A percentile compares a stretch with the other conserved stretches of the same genome.
These are phyloP conservation scores for Rhipidura dahli DNA, from an alignment of 2,113 vertebrate genomes.

Conservation along the genomic window DNA sequence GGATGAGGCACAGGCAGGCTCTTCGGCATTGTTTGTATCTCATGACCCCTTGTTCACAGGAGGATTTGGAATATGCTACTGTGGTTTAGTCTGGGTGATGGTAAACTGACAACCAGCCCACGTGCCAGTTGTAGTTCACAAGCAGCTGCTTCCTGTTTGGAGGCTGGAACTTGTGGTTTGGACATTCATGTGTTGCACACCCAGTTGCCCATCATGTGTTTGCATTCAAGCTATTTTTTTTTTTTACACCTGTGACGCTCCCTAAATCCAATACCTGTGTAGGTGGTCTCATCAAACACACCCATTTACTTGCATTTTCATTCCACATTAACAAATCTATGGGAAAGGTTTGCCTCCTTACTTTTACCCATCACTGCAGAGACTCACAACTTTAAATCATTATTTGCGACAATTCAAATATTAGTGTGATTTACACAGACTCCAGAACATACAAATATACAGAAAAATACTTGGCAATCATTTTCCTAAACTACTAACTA, in stretches of 20 bases:
- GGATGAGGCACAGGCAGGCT: background rate
- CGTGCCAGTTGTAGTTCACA: accelerated
- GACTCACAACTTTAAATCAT: background rate
- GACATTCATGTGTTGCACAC: accelerated
- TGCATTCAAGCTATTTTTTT: background rate
- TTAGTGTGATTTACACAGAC: background rate
- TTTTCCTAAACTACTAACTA: background rate
- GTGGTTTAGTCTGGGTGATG: background rate
- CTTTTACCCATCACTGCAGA: background rate
- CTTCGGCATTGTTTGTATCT: accelerated
- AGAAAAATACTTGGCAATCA: background rate
- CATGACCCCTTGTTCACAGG: background rate
- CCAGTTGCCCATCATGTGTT: background rate
- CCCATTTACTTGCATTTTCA: background rate
- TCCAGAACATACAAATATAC: background rate
- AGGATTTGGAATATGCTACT: accelerated
- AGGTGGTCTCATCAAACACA: background rate
- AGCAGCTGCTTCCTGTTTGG: background rate
- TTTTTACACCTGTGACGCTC: background rate
- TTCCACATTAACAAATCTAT: background rate
- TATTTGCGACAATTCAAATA: background rate
- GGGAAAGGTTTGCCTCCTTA: background rate
- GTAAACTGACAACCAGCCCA: background rate
- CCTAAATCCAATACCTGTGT: background rate
- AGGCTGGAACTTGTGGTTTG: background rate